Conservation (phyloP, 2,888 invertebrate genomes). For the Pristionchus fissidentatus region DNA sequence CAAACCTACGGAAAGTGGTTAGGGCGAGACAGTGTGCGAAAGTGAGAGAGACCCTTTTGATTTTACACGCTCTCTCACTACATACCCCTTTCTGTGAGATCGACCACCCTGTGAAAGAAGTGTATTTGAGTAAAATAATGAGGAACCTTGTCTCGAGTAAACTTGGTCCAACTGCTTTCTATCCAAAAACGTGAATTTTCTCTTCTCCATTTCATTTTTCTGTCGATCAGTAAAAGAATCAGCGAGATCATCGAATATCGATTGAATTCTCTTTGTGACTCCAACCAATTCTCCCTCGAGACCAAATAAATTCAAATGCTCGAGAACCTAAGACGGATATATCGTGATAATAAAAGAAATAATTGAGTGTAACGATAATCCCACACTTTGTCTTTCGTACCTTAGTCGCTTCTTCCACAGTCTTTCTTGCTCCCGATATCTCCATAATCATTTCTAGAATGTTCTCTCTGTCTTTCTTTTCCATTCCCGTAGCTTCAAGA, state of each 20-base stretch:
- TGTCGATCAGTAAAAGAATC: conserved; percentile 59
- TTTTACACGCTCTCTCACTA: no score
- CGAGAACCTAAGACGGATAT: conserved; percentile 41
- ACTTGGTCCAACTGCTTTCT: conserved; percentile 66
- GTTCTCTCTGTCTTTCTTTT: conserved; percentile 63
- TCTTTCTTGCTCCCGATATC: conserved; percentile 67
- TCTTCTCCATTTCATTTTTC: conserved; percentile 59
- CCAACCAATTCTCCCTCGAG: conserved; percentile 64
- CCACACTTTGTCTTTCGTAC: neutral
- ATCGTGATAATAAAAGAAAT: neutral
- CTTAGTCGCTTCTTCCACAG: conserved; percentile 63
- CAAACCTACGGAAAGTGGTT: no score
- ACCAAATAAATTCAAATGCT: conserved; percentile 58
- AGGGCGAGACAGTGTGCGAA: neutral
- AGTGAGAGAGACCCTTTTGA: neutral
- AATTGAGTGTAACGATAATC: neutral
- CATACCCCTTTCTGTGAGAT: no score
- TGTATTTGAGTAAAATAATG: no score
- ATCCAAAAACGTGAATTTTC: conserved; percentile 68
- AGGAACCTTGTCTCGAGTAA: conserved; percentile 62
- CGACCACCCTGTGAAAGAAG: no score
- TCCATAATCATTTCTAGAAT: conserved; percentile 73
- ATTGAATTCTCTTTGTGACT: conserved; percentile 64
- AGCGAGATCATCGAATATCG: conserved; percentile 66
- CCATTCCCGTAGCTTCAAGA: conserved; percentile 65